These are phyloP conservation scores for Apodemia duryi DNA, from an alignment of 2,888 invertebrate genomes.

Conservation along the genomic window DNA sequence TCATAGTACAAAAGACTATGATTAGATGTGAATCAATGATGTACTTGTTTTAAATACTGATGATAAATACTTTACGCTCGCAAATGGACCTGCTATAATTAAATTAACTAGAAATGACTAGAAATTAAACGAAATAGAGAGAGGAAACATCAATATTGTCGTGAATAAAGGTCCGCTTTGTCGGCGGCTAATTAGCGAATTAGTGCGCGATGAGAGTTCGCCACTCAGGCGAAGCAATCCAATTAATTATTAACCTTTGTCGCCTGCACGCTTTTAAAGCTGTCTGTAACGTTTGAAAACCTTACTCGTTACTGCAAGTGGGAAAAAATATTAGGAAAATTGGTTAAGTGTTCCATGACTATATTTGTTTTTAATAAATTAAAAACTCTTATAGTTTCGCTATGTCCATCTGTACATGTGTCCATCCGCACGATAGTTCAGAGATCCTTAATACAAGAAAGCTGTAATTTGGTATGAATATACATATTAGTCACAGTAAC, in stretches of 20 bases:
- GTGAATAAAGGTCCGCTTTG: constrained; percentile 10
- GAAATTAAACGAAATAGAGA: constrained; percentile 13
- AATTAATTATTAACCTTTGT: constrained; percentile 12
- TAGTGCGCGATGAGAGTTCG: constrained; percentile 8
- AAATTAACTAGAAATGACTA: constrained; percentile 10
- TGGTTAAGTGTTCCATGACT: too few species aligned
- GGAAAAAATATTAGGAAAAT: background rate
- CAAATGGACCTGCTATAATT: background rate
- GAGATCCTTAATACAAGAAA: too few species aligned
- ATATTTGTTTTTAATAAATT: too few species aligned
- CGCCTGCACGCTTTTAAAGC: constrained; percentile 5
- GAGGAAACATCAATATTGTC: constrained; percentile 12
- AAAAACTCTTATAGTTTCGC: too few species aligned
- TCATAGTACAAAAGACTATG: too few species aligned
- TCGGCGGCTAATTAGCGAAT: constrained; percentile 13
- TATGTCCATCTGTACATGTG: too few species aligned
- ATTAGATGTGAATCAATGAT: too few species aligned
- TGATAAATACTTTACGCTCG: background rate
- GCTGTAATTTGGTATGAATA: too few species aligned
- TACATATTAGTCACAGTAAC: too few species aligned
- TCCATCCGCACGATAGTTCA: too few species aligned
- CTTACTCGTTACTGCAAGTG: background rate
- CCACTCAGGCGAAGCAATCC: constrained; percentile 13
- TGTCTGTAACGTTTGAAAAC: constrained; percentile 7
- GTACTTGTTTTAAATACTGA: too few species aligned